phyloP scores from a whole-genome alignment of 2,797 vertebrate genomes.

The Diceros bicornis region DNA sequence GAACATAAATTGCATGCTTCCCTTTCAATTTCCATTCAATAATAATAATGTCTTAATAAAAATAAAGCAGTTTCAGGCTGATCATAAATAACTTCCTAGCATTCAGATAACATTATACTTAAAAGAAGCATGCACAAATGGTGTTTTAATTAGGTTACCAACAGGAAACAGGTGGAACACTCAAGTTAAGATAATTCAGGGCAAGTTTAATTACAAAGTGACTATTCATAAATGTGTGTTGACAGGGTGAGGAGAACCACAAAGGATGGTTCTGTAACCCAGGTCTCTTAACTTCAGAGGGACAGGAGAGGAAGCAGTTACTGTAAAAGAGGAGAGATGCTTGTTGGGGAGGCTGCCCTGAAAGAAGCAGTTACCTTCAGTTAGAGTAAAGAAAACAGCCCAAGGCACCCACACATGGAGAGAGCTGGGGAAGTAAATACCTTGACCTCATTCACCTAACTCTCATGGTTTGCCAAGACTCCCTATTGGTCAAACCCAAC shows the following conservation, averaged over 20 bases:
- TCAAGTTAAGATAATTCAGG: constrained; percentile 32
- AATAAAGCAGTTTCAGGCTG: constrained; percentile 48
- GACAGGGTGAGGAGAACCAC: background rate
- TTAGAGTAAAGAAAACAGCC: constrained; percentile 1
- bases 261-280: background rate
- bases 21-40: background rate
- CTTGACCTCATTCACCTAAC: background rate
- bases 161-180: constrained; percentile 68
- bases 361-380: background rate
- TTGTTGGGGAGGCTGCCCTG: background rate
- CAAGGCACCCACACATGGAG: background rate
- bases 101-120: constrained; percentile 51
- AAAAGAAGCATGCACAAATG: constrained; percentile 42
- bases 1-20: constrained; percentile 12
- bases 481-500: background rate
- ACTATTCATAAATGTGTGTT: constrained; percentile 57
- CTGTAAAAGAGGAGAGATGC: constrained; percentile 39
- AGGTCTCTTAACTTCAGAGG: constrained; percentile 32
- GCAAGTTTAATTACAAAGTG: constrained; percentile 67
- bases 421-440: background rate
- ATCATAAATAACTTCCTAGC: constrained; percentile 49
- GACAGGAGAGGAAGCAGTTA: background rate
- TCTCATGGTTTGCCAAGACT: constrained; percentile 15
- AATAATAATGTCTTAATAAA: constrained; percentile 1
- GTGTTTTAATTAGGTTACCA: constrained; percentile 55